Conservation (phyloP, 2,797 vertebrate species). For the Pangasius macronema region DNA sequence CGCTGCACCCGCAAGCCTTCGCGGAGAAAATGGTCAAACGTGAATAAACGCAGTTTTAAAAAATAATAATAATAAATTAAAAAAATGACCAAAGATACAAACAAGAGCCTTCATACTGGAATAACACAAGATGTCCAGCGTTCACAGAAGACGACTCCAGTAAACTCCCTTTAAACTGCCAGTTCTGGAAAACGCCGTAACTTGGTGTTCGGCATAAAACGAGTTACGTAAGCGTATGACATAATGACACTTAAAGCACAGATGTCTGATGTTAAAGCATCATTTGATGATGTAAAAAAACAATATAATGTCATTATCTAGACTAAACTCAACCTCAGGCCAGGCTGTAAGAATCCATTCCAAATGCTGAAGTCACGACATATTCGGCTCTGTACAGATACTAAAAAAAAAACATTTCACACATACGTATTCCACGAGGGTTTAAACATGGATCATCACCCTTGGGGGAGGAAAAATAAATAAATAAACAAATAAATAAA, state of each 20-base stretch:
- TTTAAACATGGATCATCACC: neutral
- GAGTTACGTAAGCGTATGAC: neutral
- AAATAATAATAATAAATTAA: neutral
- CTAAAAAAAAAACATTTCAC: neutral
- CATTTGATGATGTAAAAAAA: neutral
- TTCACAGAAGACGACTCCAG: neutral
- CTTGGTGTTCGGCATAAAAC: neutral
- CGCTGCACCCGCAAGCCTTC: slow-evolving; percentile 6
- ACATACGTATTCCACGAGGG: neutral
- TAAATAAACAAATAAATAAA: neutral
- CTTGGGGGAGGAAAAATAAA: no score
- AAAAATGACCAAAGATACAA: neutral
- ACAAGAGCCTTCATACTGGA: neutral
- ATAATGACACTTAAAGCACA: neutral
- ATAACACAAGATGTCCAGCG: neutral
- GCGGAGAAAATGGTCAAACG: slow-evolving; percentile 29
- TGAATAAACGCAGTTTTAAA: slow-evolving; percentile 2
- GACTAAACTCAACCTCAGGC: neutral
- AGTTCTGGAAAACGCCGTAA: neutral
- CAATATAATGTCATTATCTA: neutral
- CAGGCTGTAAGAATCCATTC: neutral
- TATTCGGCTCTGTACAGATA: neutral
- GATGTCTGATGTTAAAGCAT: neutral
- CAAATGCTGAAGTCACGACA: neutral
- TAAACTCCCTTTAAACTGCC: neutral